Percentiles rank a stretch among this genome's conserved stretches.
Evolutionary conservation across 1,140 invertebrate genomes (phyloP).

Genomic region (Euglossa dilemma): DNA sequence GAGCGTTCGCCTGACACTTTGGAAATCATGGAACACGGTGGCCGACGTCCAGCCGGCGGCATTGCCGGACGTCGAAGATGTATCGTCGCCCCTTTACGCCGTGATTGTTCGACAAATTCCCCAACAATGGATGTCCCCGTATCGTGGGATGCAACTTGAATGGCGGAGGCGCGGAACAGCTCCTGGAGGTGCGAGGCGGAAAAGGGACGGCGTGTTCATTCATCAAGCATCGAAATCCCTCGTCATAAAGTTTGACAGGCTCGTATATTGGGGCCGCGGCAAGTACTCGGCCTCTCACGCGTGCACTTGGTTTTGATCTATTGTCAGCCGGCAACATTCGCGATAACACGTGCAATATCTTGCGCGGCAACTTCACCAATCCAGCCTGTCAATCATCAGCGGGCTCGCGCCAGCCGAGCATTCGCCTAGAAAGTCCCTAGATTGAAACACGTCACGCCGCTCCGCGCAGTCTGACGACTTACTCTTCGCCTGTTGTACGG

Average conservation of each 20-base stretch:
- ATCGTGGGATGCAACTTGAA: conserved; percentile 36
- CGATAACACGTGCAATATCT: conserved; percentile 72
- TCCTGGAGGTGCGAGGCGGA: conserved; percentile 37
- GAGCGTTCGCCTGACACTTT: not conserved
- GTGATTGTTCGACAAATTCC: conserved; percentile 59
- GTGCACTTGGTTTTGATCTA: conserved; percentile 66
- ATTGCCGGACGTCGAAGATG: not conserved
- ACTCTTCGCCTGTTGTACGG: not conserved
- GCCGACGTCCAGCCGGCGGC: not conserved
- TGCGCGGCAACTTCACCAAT: conserved; percentile 67
- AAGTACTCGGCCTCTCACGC: conserved; percentile 61
- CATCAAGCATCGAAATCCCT: conserved; percentile 70
- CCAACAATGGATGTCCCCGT: conserved; percentile 50
- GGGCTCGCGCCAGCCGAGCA: conserved; percentile 8
- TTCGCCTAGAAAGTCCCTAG: conserved; percentile 29
- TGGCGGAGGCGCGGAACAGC: conserved; percentile 20
- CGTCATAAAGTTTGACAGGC: conserved; percentile 71
- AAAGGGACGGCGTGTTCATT: conserved; percentile 62
- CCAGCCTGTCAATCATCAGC: conserved; percentile 57
- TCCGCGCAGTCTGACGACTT: conserved; percentile 35
- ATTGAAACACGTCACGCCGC: conserved; percentile 35
- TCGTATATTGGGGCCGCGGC: conserved; percentile 67
- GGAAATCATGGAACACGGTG: not conserved
- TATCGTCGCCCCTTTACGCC: conserved; percentile 20
- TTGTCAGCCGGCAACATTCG: conserved; percentile 65